Conservation (phyloP, 2,888 invertebrate genomes). For the Gastrophysa polygoni region DNA sequence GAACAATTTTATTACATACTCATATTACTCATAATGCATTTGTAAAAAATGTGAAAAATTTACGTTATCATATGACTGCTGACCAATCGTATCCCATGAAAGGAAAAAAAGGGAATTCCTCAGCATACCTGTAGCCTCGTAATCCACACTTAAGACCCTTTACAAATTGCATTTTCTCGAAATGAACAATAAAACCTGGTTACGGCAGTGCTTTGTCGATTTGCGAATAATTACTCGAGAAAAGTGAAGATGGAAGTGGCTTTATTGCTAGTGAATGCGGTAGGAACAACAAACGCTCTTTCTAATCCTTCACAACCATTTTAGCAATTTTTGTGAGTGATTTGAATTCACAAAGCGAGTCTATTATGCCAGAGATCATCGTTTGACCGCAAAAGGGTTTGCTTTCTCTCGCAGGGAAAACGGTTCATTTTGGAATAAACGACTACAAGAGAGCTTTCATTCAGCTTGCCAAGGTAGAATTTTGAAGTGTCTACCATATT, state of each 20-base stretch:
- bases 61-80: background rate
- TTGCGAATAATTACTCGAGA: background rate
- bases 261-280: background rate
- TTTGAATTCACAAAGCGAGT: background rate
- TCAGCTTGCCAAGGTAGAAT: no score
- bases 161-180: conserved; percentile 1
- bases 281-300: background rate
- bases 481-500: no score
- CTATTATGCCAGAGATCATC: background rate
- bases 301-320: background rate
- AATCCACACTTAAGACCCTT: conserved; percentile 5
- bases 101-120: background rate
- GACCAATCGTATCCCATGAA: background rate
- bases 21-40: no score
- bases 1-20: no score
- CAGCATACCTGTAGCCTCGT: background rate
- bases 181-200: conserved; percentile 1
- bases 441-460: no score
- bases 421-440: no score
- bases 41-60: background rate
- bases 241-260: background rate
- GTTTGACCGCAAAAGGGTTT: background rate
- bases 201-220: conserved; percentile 3
- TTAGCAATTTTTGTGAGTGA: background rate
- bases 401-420: background rate